Conservation (phyloP, 1,140 invertebrate species). For the Anagrus nilaparvatae region DNA sequence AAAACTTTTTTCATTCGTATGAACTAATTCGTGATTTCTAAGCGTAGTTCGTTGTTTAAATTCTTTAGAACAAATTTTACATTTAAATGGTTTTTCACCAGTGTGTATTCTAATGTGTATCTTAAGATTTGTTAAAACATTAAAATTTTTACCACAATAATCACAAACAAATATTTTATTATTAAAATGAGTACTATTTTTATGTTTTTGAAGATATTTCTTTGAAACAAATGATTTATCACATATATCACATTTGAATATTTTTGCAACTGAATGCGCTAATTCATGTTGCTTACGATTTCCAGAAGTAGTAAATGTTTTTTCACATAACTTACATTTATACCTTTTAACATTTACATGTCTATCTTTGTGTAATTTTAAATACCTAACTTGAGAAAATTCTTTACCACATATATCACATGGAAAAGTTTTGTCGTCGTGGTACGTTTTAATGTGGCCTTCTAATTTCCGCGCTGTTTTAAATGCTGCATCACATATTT, state of each 20-base stretch:
- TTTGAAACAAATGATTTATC: constrained; percentile 38
- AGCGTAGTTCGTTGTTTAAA: constrained; percentile 38
- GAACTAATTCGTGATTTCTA: constrained; percentile 61
- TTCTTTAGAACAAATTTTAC: constrained; percentile 50
- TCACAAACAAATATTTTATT: constrained; percentile 42
- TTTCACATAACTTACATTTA: too few relatives aligned
- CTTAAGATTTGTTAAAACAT: constrained; percentile 47
- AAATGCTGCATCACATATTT: constrained; percentile 46
- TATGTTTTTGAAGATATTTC: constrained; percentile 41
- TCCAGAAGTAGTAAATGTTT: too few relatives aligned
- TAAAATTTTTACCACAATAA: constrained; percentile 48
- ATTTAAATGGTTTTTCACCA: constrained; percentile 48
- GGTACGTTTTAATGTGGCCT: constrained; percentile 51
- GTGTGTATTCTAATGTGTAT: constrained; percentile 54
- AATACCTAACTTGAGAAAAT: too few relatives aligned
- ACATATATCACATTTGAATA: constrained; percentile 37
- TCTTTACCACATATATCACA: constrained; percentile 62
- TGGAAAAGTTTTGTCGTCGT: constrained; percentile 51
- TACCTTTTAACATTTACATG: too few relatives aligned
- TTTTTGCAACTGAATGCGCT: constrained; percentile 38
- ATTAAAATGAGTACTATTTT: constrained; percentile 37
- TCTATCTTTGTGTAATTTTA: too few relatives aligned
- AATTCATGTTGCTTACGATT: constrained; percentile 41
- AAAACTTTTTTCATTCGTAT: constrained; percentile 74
- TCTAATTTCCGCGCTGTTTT: constrained; percentile 48